Evolutionary conservation across 2,113 vertebrate genomes (phyloP).

Genomic region (Megaleporinus macrocephalus): DNA sequence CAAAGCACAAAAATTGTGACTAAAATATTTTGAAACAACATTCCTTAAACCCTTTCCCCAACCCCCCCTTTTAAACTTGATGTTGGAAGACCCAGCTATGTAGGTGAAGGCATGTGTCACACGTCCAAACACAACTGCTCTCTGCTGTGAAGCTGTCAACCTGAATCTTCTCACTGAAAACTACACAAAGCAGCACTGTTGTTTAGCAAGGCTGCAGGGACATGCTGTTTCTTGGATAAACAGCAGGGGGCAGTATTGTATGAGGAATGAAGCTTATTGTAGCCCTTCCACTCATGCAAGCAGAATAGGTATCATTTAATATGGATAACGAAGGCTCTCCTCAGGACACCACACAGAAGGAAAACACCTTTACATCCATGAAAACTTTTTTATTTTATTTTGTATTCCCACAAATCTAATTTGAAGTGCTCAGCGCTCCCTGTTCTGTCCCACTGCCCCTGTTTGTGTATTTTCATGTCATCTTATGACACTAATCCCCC

Average conservation of each 20-base stretch:
- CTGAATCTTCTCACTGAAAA: neutral
- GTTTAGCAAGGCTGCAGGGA: neutral
- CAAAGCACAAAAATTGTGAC: neutral
- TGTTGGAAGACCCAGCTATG: neutral
- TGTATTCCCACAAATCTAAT: neutral
- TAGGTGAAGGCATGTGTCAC: slow-evolving; percentile 24
- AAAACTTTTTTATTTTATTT: slow-evolving; percentile 8
- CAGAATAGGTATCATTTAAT: slow-evolving; percentile 23
- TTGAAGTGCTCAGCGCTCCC: neutral
- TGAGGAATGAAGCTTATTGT: slow-evolving; percentile 39
- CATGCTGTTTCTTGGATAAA: neutral
- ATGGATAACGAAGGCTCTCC: slow-evolving; percentile 42
- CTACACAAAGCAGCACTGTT: neutral
- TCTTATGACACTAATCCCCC: slow-evolving; percentile 40
- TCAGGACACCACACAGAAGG: slow-evolving; percentile 1
- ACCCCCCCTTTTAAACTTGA: neutral
- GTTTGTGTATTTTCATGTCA: slow-evolving; percentile 2
- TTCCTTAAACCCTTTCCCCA: neutral
- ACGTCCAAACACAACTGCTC: slow-evolving; percentile 12
- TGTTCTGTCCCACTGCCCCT: slow-evolving; percentile 19
- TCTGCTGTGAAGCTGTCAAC: neutral
- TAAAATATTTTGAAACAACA: neutral
- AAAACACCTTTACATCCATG: slow-evolving; percentile 12
- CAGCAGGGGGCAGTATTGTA: slow-evolving; percentile 77
- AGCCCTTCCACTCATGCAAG: slow-evolving; percentile 13